phyloP scores from a whole-genome alignment of 2,888 invertebrate genomes.

The Drosophila recens region DNA sequence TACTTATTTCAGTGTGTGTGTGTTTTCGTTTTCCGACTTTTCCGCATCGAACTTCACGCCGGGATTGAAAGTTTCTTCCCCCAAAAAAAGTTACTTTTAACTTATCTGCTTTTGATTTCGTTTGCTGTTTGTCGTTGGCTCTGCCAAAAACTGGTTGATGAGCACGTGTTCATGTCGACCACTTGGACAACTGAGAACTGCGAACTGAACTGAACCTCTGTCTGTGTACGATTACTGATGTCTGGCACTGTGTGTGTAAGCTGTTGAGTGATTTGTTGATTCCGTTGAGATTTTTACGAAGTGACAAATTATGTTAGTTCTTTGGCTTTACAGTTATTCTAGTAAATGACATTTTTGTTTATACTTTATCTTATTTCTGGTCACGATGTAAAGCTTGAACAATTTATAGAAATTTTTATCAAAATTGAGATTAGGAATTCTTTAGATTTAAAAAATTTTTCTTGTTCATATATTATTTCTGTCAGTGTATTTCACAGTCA shows the following conservation, averaged over 20 bases:
- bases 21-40: conserved; percentile 13
- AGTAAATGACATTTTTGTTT: conserved; percentile 9
- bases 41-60: conserved; percentile 37
- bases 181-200: conserved; percentile 21
- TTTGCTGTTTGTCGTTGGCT: conserved; percentile 14
- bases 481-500: no score
- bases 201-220: not conserved
- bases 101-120: conserved; percentile 67
- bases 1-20: conserved; percentile 9
- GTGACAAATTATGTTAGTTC: conserved; percentile 60
- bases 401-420: not conserved
- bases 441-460: not conserved
- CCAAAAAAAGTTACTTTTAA: conserved; percentile 48
- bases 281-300: conserved; percentile 46
- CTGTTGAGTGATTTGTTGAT: conserved; percentile 59
- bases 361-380: not conserved
- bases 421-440: no score
- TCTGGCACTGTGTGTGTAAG: conserved; percentile 17
- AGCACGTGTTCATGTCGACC: conserved; percentile 44
- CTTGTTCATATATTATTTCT: not conserved
- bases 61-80: conserved; percentile 56
- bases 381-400: not conserved
- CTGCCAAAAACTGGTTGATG: conserved; percentile 23
- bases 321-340: conserved; percentile 28
- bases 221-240: conserved; percentile 3